Conservation (phyloP, 92 coral and sea anemone genomes). For the Phenganax subtilis region DNA sequence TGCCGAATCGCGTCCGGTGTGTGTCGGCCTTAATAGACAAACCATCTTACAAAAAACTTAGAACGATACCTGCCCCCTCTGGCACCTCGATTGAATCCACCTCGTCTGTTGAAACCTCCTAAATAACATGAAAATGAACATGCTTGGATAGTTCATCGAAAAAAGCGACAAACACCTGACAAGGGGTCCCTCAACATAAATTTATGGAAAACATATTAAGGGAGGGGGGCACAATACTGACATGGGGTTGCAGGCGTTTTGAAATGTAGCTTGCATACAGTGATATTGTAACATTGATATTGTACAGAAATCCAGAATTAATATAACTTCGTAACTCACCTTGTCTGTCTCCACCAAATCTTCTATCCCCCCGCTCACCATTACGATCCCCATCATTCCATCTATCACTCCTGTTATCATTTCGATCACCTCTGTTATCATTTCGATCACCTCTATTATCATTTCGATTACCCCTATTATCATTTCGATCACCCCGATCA, state of each 20-base stretch:
- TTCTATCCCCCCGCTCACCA: conserved; percentile 13
- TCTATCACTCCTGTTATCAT: background rate
- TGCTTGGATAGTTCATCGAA: background rate
- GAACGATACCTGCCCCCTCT: conserved; percentile 29
- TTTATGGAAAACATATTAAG: no score
- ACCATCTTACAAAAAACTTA: no score
- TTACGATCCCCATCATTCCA: conserved; percentile 14
- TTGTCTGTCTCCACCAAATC: conserved; percentile 5
- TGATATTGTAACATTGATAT: background rate
- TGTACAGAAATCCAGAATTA: background rate
- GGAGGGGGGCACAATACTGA: no score
- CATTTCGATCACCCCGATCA: background rate
- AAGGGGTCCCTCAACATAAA: no score
- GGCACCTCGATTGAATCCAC: conserved; percentile 34
- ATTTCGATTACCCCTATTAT: background rate
- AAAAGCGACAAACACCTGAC: background rate
- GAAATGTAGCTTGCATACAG: background rate
- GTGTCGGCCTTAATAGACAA: no score
- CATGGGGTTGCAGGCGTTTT: background rate
- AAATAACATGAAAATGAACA: background rate
- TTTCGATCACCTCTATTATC: background rate
- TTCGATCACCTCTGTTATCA: background rate
- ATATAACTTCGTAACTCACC: background rate
- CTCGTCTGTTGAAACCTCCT: conserved; percentile 35
- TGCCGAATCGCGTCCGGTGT: no score